A percentile compares a stretch with the other conserved stretches of the same genome.
phyloP scores from a whole-genome alignment of 2,797 vertebrate genomes.

The Pachyuromys duprasi region DNA sequence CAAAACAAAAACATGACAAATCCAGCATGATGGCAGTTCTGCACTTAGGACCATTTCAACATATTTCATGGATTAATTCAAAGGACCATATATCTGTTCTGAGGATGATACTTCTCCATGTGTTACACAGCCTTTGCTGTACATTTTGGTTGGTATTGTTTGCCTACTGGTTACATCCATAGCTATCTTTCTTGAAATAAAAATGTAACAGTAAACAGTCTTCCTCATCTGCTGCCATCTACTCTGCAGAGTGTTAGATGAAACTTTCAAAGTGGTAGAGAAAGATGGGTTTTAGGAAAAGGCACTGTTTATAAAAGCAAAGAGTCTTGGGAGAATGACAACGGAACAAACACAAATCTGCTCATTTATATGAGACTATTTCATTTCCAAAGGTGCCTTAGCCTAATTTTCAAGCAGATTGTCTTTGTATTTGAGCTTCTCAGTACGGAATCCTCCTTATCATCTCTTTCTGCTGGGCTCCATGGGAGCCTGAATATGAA shows the following conservation, averaged over 20 bases:
- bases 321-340: constrained; percentile 37
- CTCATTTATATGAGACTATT: constrained; percentile 70
- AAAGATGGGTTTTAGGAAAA: constrained; percentile 48
- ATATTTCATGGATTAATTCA: background rate
- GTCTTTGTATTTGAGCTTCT: constrained; percentile 52
- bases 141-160: constrained; percentile 46
- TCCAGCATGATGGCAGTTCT: background rate
- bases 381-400: constrained; percentile 62
- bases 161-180: background rate
- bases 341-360: constrained; percentile 62
- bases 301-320: constrained; percentile 57
- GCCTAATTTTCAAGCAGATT: constrained; percentile 69
- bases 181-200: constrained; percentile 44
- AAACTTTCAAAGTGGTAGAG: constrained; percentile 8
- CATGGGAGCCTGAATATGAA: constrained; percentile 68
- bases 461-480: constrained; percentile 65
- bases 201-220: background rate
- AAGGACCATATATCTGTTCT: background rate
- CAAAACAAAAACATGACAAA: background rate
- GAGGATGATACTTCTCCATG: background rate
- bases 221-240: background rate
- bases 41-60: background rate
- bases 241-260: background rate
- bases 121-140: background rate
- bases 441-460: constrained; percentile 67